Conservation (phyloP, 1,140 invertebrate genomes). For the Phocides pigmalion region DNA sequence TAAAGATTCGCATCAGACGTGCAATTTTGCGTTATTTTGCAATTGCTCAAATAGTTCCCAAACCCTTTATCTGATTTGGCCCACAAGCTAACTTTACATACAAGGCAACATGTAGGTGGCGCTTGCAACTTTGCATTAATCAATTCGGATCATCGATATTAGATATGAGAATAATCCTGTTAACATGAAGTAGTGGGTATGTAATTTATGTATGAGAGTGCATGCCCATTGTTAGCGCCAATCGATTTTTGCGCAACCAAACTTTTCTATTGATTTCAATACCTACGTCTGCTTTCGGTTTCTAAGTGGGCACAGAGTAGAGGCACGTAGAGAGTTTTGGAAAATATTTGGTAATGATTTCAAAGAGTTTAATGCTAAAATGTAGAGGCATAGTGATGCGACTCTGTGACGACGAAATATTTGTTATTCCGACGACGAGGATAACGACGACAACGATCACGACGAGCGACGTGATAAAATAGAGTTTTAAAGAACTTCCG, state of each 20-base stretch:
- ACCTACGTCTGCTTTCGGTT: conserved; percentile 5
- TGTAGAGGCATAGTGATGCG: too few species aligned
- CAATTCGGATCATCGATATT: conserved; percentile 23
- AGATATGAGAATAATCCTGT: conserved; percentile 12
- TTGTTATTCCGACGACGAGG: too few species aligned
- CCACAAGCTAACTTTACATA: conserved; percentile 21
- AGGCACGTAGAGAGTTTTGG: neutral
- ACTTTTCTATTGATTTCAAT: conserved; percentile 5
- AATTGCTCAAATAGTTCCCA: conserved; percentile 16
- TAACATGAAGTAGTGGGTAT: neutral
- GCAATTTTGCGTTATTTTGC: conserved; percentile 16
- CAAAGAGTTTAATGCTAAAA: too few species aligned
- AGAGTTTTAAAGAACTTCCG: too few species aligned
- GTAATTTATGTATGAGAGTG: neutral
- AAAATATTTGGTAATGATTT: too few species aligned
- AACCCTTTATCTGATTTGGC: conserved; percentile 28
- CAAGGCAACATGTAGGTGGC: conserved; percentile 26
- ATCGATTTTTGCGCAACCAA: conserved; percentile 25
- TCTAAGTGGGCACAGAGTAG: neutral
- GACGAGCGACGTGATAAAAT: too few species aligned
- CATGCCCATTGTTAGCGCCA: conserved; percentile 10
- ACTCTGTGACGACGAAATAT: too few species aligned
- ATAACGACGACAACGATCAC: too few species aligned
- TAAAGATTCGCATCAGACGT: conserved; percentile 14
- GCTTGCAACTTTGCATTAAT: conserved; percentile 16